Conservation (phyloP, 2,113 vertebrate genomes). For the Carassius carassius region DNA sequence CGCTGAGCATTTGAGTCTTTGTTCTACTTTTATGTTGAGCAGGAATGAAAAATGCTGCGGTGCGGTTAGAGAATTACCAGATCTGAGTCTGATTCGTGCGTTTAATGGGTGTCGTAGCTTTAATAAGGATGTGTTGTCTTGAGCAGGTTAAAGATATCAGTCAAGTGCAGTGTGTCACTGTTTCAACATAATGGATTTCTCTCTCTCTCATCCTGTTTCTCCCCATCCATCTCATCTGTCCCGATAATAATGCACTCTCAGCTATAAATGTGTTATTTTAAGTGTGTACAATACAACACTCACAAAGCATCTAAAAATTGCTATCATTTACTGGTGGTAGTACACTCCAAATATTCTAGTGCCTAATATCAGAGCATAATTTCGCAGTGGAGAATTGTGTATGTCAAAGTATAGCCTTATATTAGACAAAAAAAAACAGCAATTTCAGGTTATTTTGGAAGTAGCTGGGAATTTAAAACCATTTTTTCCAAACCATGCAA, state of each 20-base stretch:
- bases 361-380: not conserved
- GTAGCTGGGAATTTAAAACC: not conserved
- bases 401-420: not conserved
- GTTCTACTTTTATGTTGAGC: too few relatives aligned
- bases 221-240: not conserved
- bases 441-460: slow-evolving; percentile 3
- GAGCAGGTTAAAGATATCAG: slow-evolving; percentile 9
- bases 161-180: slow-evolving; percentile 9
- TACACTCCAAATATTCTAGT: not conserved
- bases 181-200: not conserved
- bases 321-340: not conserved
- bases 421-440: not conserved
- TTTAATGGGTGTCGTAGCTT: slow-evolving; percentile 15
- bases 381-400: not conserved
- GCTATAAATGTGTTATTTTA: slow-evolving; percentile 16
- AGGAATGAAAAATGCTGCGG: too few relatives aligned
- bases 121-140: slow-evolving; percentile 15
- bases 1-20: too few relatives aligned
- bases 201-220: not conserved
- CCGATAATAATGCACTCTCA: slow-evolving; percentile 12
- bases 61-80: not conserved
- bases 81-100: not conserved
- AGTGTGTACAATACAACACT: slow-evolving; percentile 7
- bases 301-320: slow-evolving; percentile 15
- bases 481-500: too few relatives aligned